Evolutionary conservation across 2,113 vertebrate species (phyloP).

Genomic region (Eleginops maclovinus): DNA sequence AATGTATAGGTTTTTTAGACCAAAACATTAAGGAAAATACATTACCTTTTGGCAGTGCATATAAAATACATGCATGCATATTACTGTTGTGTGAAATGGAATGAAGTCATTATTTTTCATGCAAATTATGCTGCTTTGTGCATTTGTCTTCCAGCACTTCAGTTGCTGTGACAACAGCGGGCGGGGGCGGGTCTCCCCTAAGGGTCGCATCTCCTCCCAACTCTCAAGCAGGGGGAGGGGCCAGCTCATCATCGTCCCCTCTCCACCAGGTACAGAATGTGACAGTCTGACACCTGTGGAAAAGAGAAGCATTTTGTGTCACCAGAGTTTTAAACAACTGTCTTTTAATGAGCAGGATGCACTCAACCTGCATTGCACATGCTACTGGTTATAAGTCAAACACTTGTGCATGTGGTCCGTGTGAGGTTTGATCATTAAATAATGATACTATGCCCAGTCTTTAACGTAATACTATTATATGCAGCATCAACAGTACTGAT

Average conservation of each 20-base stretch:
- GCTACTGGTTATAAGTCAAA: neutral
- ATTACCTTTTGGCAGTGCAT: neutral
- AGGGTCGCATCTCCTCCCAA: constrained; percentile 92
- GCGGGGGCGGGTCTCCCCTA: constrained; percentile 85
- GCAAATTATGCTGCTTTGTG: constrained; percentile 10
- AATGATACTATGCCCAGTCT: neutral
- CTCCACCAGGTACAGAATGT: constrained; percentile 75
- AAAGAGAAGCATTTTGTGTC: neutral
- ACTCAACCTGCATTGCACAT: neutral
- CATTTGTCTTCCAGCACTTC: constrained; percentile 67
- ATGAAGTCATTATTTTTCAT: neutral
- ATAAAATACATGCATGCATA: neutral
- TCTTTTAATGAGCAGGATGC: neutral
- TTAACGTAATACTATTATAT: neutral
- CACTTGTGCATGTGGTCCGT: neutral
- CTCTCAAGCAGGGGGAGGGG: constrained; percentile 75
- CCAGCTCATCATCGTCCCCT: constrained; percentile 76
- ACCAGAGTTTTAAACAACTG: neutral
- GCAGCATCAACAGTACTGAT: neutral
- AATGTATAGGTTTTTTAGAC: constrained; percentile 13
- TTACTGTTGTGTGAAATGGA: neutral
- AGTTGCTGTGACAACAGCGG: constrained; percentile 77
- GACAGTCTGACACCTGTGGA: neutral
- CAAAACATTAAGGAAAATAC: neutral
- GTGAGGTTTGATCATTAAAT: neutral